Conservation (phyloP, 2,888 invertebrate genomes). For the Cyrtodaria siliqua region DNA sequence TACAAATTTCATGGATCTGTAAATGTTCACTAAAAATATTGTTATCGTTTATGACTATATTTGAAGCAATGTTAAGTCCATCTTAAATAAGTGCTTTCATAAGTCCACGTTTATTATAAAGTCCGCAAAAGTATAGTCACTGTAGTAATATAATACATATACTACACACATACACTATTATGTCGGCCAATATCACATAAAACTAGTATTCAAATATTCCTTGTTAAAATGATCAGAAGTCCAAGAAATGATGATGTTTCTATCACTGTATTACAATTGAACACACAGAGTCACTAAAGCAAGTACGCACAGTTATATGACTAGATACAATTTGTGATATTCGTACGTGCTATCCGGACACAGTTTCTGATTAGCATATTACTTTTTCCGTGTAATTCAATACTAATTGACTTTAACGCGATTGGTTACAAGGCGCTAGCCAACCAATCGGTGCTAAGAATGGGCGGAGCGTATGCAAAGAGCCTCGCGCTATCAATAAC, state of each 20-base stretch:
- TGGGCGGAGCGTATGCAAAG: slow-evolving; percentile 60
- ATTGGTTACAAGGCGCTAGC: slow-evolving; percentile 48
- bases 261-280: too few relatives aligned
- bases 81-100: too few relatives aligned
- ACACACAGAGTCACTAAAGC: slow-evolving; percentile 9
- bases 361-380: slow-evolving; percentile 54
- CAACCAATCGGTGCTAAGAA: slow-evolving; percentile 57
- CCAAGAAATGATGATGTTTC: too few relatives aligned
- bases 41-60: too few relatives aligned
- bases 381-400: slow-evolving; percentile 43
- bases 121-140: too few relatives aligned
- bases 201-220: too few relatives aligned
- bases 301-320: slow-evolving; percentile 28
- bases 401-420: slow-evolving; percentile 48
- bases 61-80: too few relatives aligned
- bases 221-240: too few relatives aligned
- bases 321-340: slow-evolving; percentile 43
- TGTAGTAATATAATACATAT: too few relatives aligned
- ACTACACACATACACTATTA: too few relatives aligned
- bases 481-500: slow-evolving; percentile 58
- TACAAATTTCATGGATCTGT: slow-evolving; percentile 20
- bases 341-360: slow-evolving; percentile 17
- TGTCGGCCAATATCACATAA: too few relatives aligned
- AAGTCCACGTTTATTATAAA: too few relatives aligned
- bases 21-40: background rate